Conservation (phyloP, 2,888 invertebrate species). For the Chymomyza procnemis region DNA sequence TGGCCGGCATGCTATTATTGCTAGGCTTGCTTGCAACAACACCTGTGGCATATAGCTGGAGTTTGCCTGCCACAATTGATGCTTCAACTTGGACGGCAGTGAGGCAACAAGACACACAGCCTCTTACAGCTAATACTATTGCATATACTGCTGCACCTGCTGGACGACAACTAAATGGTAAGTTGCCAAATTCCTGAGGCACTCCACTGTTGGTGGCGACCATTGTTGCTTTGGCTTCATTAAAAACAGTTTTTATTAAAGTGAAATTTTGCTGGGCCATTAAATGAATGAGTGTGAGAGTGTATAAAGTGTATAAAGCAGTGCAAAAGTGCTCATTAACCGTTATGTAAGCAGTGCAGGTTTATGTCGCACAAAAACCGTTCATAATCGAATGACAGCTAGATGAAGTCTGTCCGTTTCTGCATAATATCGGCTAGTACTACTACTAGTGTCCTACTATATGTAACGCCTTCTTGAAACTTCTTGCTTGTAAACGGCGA, state of each 20-base stretch:
- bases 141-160: constrained; percentile 22
- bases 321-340: neutral
- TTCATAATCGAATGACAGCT: neutral
- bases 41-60: constrained; percentile 40
- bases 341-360: neutral
- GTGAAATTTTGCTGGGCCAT: constrained; percentile 65
- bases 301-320: neutral
- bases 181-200: constrained; percentile 26
- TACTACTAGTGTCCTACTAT: too few relatives aligned
- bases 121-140: constrained; percentile 18
- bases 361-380: too few relatives aligned
- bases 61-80: constrained; percentile 44
- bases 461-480: too few relatives aligned
- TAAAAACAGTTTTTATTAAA: constrained; percentile 52
- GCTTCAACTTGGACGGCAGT: constrained; percentile 29
- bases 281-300: constrained; percentile 55
- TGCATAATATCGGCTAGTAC: too few relatives aligned
- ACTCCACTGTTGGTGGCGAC: constrained; percentile 17
- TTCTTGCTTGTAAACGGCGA: neutral
- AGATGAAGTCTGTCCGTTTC: too few relatives aligned
- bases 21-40: constrained; percentile 30
- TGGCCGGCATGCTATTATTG: constrained; percentile 38
- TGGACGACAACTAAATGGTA: constrained; percentile 56
- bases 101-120: constrained; percentile 36
- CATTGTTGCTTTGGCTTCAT: constrained; percentile 20